Evolutionary conservation across 1,140 invertebrate genomes (phyloP).

Genomic region (Saccostrea echinata): DNA sequence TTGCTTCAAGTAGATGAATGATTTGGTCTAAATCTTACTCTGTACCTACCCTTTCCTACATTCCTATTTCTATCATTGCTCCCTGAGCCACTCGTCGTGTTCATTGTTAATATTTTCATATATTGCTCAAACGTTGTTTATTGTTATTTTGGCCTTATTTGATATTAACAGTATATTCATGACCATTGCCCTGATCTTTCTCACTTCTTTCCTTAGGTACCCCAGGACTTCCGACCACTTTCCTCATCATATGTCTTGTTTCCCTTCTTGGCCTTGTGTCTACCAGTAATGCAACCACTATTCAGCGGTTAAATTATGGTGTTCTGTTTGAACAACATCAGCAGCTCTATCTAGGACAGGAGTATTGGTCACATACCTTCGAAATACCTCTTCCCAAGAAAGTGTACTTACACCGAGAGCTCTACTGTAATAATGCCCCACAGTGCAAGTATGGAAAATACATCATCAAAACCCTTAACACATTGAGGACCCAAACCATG

Average conservation of each 20-base stretch:
- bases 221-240: not conserved
- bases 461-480: no score
- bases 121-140: not conserved
- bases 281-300: no score
- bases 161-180: no score
- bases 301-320: conserved; percentile 39
- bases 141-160: no score
- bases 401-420: no score
- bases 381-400: no score
- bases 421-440: no score
- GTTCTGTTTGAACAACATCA: not conserved
- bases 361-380: conserved; percentile 4
- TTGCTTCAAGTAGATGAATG: not conserved
- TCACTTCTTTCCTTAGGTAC: conserved; percentile 17
- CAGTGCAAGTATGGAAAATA: no score
- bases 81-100: conserved; percentile 43
- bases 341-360: conserved; percentile 3
- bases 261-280: no score
- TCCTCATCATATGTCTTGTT: not conserved
- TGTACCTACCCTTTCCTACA: conserved; percentile 31
- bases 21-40: not conserved
- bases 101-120: conserved; percentile 33
- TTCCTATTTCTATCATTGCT: conserved; percentile 2
- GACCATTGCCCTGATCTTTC: no score
- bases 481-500: no score